A percentile compares a stretch with the other conserved stretches of the same genome.
Conservation (phyloP, 1,140 invertebrate species). For the Brachionus manjavacas region DNA sequence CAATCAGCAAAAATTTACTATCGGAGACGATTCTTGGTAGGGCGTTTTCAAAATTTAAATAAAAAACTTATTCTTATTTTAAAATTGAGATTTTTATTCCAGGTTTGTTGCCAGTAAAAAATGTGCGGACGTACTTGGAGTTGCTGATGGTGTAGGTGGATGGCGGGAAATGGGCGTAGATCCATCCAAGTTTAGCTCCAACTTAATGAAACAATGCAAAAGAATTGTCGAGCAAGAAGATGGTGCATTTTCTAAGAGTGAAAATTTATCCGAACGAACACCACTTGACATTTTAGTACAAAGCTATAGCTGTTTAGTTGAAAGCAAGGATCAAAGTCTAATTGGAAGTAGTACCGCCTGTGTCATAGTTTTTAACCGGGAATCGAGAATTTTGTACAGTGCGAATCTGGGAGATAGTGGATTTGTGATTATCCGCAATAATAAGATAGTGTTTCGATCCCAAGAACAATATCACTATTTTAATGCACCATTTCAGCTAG, state of each 20-base stretch:
- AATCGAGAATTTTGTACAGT: slow-evolving; percentile 79
- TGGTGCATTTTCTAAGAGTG: slow-evolving; percentile 78
- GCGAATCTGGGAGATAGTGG: slow-evolving; percentile 98
- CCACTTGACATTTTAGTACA: slow-evolving; percentile 49
- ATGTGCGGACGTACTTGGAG: slow-evolving; percentile 61
- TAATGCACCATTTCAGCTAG: slow-evolving; percentile 93
- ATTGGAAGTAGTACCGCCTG: slow-evolving; percentile 92
- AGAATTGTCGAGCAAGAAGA: slow-evolving; percentile 73
- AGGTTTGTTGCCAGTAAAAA: not conserved
- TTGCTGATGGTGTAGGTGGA: slow-evolving; percentile 94
- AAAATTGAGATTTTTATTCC: not conserved
- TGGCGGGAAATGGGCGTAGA: slow-evolving; percentile 96
- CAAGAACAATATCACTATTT: slow-evolving; percentile 97
- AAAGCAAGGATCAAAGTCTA: slow-evolving; percentile 66
- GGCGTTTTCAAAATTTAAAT: not conserved
- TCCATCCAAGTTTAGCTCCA: slow-evolving; percentile 86
- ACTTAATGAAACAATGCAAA: slow-evolving; percentile 87
- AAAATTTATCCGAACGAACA: slow-evolving; percentile 63
- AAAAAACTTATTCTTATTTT: not conserved
- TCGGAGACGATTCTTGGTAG: slow-evolving; percentile 25
- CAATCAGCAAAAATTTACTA: not conserved
- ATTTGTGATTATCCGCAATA: slow-evolving; percentile 74
- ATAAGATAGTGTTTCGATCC: slow-evolving; percentile 77
- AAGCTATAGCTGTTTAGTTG: slow-evolving; percentile 74
- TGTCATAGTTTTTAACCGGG: slow-evolving; percentile 82